Percentiles rank a stretch among this genome's conserved stretches.
Evolutionary conservation across 2,888 invertebrate genomes (phyloP).

Genomic region (Ferdinandea cuprea): DNA sequence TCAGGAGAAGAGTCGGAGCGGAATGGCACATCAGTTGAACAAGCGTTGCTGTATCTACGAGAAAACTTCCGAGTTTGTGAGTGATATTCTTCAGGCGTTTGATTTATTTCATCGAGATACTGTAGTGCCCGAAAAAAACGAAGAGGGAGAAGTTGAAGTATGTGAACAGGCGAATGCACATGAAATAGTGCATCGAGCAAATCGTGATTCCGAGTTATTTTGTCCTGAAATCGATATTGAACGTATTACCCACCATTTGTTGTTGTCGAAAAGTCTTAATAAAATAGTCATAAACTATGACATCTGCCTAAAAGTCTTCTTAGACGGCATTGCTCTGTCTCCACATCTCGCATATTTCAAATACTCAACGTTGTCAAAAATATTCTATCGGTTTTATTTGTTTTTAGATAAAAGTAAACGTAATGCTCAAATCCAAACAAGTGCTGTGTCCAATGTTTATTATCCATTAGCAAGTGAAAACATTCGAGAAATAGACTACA

Average conservation of each 20-base stretch:
- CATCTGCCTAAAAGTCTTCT: conserved; percentile 74
- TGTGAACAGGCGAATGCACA: conserved; percentile 41
- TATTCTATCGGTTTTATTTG: conserved; percentile 63
- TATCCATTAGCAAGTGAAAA: conserved; percentile 51
- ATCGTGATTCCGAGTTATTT: conserved; percentile 2
- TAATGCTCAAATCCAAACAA: conserved; percentile 11
- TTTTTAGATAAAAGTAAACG: conserved; percentile 13
- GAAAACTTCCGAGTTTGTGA: conserved; percentile 79
- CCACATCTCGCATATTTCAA: conserved; percentile 20
- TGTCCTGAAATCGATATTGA: conserved; percentile 61
- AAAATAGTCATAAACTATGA: conserved; percentile 76
- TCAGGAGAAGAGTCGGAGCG: conserved; percentile 62
- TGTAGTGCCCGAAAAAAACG: not conserved
- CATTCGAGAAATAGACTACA: conserved; percentile 32
- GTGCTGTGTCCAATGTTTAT: conserved; percentile 39
- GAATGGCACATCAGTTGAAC: conserved; percentile 62
- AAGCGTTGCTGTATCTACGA: conserved; percentile 80
- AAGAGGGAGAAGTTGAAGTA: conserved; percentile 33
- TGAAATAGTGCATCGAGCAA: conserved; percentile 70
- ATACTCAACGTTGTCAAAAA: conserved; percentile 17
- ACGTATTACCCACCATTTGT: conserved; percentile 71
- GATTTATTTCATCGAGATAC: conserved; percentile 74
- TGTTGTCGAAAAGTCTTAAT: conserved; percentile 77
- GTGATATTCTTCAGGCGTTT: conserved; percentile 79
- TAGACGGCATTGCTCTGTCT: conserved; percentile 42